Percentiles rank a stretch among this genome's conserved stretches.
Conservation (phyloP, 92 coral and sea anemone genomes). For the Phenganax subtilis region DNA sequence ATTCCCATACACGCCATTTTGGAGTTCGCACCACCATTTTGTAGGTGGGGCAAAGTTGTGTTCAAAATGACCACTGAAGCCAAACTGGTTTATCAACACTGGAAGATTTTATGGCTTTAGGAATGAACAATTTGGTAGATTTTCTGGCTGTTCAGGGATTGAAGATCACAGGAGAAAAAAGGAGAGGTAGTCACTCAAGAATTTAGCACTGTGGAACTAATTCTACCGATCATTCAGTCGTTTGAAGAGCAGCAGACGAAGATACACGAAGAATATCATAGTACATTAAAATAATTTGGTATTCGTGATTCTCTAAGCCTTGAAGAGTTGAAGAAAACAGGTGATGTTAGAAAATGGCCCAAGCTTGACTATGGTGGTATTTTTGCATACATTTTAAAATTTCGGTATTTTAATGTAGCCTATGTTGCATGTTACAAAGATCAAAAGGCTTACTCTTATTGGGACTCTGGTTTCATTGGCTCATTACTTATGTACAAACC, state of each 20-base stretch:
- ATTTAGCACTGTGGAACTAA: neutral
- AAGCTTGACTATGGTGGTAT: neutral
- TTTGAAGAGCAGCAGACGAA: neutral
- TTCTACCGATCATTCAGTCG: neutral
- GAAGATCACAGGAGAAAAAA: neutral
- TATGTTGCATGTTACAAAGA: neutral
- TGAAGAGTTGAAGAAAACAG: neutral
- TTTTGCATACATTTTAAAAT: constrained; percentile 3
- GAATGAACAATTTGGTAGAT: neutral
- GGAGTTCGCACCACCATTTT: constrained; percentile 4
- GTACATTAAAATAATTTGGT: neutral
- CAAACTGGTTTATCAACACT: neutral
- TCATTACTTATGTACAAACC: constrained; percentile 11
- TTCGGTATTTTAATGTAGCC: neutral
- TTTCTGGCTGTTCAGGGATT: neutral
- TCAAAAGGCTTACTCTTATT: neutral
- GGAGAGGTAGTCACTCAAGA: neutral
- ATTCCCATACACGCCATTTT: too few species aligned
- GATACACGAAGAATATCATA: neutral
- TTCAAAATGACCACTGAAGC: neutral
- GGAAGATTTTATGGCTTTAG: constrained; percentile 8
- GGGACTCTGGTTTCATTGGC: neutral
- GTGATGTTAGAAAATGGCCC: neutral
- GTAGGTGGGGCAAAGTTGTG: neutral
- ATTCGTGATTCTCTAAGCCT: neutral